These are phyloP conservation scores for Euwallacea similis DNA, from an alignment of 1,140 invertebrate genomes.

Conservation along the genomic window DNA sequence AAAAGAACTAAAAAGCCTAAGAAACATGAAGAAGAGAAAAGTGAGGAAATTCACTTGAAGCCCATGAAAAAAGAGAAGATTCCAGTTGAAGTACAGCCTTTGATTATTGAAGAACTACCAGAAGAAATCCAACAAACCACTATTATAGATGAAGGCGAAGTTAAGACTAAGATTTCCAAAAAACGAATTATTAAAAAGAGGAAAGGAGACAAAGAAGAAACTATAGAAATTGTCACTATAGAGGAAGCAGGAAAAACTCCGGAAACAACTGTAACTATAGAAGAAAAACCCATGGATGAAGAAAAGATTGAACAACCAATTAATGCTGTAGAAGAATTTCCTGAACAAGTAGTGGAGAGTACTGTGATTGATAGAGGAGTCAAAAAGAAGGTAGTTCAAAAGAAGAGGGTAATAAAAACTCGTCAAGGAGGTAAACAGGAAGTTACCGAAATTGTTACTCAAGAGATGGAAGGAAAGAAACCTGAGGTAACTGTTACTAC, in stretches of 20 bases:
- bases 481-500: conserved; percentile 39
- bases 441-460: conserved; percentile 48
- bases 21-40: conserved; percentile 49
- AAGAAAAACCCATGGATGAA: conserved; percentile 44
- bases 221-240: conserved; percentile 41
- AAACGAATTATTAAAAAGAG: conserved; percentile 47
- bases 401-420: conserved; percentile 51
- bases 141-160: conserved; percentile 41
- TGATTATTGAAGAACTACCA: conserved; percentile 51
- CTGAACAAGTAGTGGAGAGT: conserved; percentile 42
- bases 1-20: conserved; percentile 40
- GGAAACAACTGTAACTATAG: conserved; percentile 48
- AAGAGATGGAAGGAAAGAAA: conserved; percentile 43
- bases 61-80: conserved; percentile 42
- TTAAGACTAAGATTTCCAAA: conserved; percentile 47
- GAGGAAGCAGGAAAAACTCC: conserved; percentile 46
- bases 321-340: conserved; percentile 43
- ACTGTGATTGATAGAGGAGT: conserved; percentile 43
- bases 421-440: conserved; percentile 45
- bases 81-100: conserved; percentile 50
- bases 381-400: conserved; percentile 48
- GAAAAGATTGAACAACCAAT: conserved; percentile 50
- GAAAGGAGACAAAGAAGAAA: conserved; percentile 46
- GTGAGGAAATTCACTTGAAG: conserved; percentile 50
- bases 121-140: conserved; percentile 41